These are phyloP conservation scores for Taxidea taxus DNA, from an alignment of 2,113 vertebrate species.

Conservation along the genomic window DNA sequence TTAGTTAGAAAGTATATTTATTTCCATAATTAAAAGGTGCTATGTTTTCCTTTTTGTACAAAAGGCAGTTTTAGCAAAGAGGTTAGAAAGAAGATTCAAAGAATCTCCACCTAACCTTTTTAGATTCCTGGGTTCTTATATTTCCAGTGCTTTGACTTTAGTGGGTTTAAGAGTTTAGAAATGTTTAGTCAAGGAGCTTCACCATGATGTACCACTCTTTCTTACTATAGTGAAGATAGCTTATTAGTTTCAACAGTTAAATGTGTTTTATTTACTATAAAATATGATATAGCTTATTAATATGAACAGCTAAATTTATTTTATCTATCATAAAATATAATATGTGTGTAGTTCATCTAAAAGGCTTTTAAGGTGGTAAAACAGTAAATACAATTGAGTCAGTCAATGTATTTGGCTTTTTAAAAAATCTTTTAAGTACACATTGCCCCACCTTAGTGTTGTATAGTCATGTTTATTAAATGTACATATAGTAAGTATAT, in stretches of 20 bases:
- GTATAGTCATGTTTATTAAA: background rate
- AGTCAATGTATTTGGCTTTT: background rate
- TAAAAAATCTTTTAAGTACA: background rate
- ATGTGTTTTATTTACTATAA: background rate
- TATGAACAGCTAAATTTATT: background rate
- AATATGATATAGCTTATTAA: background rate
- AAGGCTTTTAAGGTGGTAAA: background rate
- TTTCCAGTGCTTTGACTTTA: rapidly evolving
- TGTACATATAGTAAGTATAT: background rate
- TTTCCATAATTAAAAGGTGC: background rate
- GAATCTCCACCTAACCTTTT: background rate
- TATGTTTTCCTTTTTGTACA: background rate
- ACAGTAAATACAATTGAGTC: background rate
- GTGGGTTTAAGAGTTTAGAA: background rate
- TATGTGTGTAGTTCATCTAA: background rate
- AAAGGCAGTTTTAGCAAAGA: background rate
- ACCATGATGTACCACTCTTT: background rate
- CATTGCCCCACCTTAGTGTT: background rate
- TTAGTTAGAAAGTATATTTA: background rate
- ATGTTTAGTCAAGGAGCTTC: background rate
- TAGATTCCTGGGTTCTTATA: background rate
- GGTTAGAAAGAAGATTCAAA: background rate
- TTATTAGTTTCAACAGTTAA: background rate
- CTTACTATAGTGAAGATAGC: background rate
- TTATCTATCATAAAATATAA: background rate